phyloP scores from a whole-genome alignment of 2,888 invertebrate genomes.

The Copidosoma aretas region DNA sequence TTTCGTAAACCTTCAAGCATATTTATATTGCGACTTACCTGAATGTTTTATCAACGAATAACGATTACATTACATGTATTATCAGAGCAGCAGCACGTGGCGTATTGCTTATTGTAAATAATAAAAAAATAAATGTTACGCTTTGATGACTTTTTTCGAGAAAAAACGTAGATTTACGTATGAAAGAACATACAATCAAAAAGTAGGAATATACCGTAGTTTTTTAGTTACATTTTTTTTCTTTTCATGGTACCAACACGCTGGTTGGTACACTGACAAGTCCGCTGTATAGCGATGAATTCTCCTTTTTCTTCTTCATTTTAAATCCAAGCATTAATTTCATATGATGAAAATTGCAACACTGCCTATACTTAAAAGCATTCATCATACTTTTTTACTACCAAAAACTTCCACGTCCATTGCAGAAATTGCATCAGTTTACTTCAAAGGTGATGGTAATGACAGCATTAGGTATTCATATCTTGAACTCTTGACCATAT shows the following conservation, averaged over 20 bases:
- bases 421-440: background rate
- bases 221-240: constrained; percentile 10
- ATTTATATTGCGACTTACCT: constrained; percentile 1
- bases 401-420: background rate
- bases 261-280: background rate
- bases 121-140: constrained; percentile 9
- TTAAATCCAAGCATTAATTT: background rate
- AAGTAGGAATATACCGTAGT: constrained; percentile 13
- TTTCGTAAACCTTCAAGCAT: too few relatives aligned
- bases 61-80: constrained; percentile 12
- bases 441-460: background rate
- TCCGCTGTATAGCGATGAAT: too few relatives aligned
- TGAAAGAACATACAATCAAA: constrained; percentile 15
- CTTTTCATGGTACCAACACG: constrained; percentile 18
- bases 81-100: too few relatives aligned
- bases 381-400: constrained; percentile 9
- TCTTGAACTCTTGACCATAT: constrained; percentile 32
- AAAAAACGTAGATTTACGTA: constrained; percentile 1
- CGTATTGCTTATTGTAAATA: constrained; percentile 9
- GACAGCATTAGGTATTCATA: constrained; percentile 5
- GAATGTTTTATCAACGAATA: constrained; percentile 23
- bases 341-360: constrained; percentile 4
- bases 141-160: background rate
- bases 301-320: constrained; percentile 6
- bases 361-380: background rate